Evolutionary conservation across 2,888 invertebrate species (phyloP).

Genomic region (Mesopsocus fuscifrons): DNA sequence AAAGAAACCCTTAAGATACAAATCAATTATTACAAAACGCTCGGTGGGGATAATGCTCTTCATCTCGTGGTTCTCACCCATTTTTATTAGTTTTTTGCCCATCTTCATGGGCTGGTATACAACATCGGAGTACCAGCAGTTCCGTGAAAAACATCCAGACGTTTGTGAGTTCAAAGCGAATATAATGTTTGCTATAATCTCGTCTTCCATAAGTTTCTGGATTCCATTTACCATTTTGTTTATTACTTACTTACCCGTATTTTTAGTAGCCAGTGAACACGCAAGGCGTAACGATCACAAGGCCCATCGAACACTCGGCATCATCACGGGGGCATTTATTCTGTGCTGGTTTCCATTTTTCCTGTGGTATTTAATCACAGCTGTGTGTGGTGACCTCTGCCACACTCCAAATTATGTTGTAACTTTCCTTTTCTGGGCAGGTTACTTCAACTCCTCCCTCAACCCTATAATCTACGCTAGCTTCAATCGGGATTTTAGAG

Average conservation of each 20-base stretch:
- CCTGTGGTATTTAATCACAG: conserved; percentile 83
- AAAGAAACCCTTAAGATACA: conserved; percentile 84
- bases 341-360: too few relatives aligned
- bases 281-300: conserved; percentile 85
- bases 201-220: conserved; percentile 87
- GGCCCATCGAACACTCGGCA: conserved; percentile 87
- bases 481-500: conserved; percentile 94
- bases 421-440: too few relatives aligned
- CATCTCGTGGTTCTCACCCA: conserved; percentile 74
- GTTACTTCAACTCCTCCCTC: conserved; percentile 92
- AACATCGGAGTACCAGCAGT: too few relatives aligned
- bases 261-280: conserved; percentile 74
- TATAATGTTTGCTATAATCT: conserved; percentile 68
- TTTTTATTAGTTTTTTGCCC: conserved; percentile 81
- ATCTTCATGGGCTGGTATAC: too few relatives aligned
- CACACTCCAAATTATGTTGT: conserved; percentile 59
- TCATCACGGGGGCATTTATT: conserved; percentile 99
- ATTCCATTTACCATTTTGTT: conserved; percentile 89
- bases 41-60: conserved; percentile 51
- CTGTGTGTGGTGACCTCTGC: conserved; percentile 54
- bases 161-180: conserved; percentile 77
- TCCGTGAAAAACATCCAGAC: too few relatives aligned
- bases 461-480: conserved; percentile 97
- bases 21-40: conserved; percentile 75
- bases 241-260: conserved; percentile 76